Conservation (phyloP, 2,113 vertebrate genomes). For the Ancistrus triradiatus region DNA sequence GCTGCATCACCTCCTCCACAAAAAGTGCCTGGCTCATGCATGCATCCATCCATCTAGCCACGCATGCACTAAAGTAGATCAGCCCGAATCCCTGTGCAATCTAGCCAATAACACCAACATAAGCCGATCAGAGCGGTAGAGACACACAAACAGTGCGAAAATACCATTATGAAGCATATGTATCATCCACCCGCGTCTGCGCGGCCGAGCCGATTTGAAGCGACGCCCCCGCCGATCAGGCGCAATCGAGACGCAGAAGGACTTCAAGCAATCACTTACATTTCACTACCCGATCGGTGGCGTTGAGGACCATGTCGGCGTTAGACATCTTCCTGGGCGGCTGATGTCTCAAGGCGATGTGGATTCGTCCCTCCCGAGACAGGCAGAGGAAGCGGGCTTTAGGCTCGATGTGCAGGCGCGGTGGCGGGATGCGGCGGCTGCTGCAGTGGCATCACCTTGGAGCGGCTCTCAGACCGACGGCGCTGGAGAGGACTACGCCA, state of each 20-base stretch:
- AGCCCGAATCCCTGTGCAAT: constrained; percentile 23
- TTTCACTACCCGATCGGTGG: constrained; percentile 77
- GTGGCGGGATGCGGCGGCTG: constrained; percentile 63
- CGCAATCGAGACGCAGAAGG: not conserved
- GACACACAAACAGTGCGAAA: too few species aligned
- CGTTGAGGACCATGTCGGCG: constrained; percentile 76
- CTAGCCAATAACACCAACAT: constrained; percentile 54
- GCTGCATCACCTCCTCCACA: constrained; percentile 75
- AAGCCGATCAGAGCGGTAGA: constrained; percentile 40
- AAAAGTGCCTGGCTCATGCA: constrained; percentile 51
- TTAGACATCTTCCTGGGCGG: constrained; percentile 82
- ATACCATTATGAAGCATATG: constrained; percentile 27
- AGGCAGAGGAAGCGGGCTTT: constrained; percentile 49
- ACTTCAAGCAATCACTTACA: constrained; percentile 61
- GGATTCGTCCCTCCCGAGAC: constrained; percentile 45
- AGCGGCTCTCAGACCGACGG: constrained; percentile 60
- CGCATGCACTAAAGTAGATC: constrained; percentile 27
- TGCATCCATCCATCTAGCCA: constrained; percentile 30
- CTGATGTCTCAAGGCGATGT: constrained; percentile 63
- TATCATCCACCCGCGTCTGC: constrained; percentile 16
- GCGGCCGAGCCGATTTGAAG: constrained; percentile 7
- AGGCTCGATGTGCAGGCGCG: constrained; percentile 52
- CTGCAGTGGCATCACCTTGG: constrained; percentile 76
- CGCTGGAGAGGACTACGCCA: constrained; percentile 50
- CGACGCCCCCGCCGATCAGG: not conserved